Conservation (phyloP, 2,113 vertebrate genomes). For the Motacilla tschutschensis region DNA sequence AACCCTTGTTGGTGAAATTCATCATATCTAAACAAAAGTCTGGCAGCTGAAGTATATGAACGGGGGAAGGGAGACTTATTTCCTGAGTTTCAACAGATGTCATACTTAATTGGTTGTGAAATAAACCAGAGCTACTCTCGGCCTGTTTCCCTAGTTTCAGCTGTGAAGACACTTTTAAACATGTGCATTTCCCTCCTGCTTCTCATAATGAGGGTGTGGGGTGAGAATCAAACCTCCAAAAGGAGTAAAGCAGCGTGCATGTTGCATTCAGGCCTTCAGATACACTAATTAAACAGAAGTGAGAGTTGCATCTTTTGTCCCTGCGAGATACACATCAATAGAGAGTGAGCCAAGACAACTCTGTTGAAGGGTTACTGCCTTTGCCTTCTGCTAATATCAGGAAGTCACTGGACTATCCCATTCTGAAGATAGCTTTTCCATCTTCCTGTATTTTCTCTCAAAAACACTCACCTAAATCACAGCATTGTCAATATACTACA, state of each 20-base stretch:
- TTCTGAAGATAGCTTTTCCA: neutral
- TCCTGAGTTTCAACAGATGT: constrained; percentile 74
- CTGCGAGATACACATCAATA: neutral
- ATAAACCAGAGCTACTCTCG: constrained; percentile 70
- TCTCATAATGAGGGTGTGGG: constrained; percentile 56
- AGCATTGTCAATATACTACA: neutral
- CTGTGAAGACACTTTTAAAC: constrained; percentile 69
- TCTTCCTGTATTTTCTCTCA: neutral
- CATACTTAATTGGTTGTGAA: constrained; percentile 73
- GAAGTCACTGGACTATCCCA: neutral
- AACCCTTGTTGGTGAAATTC: constrained; percentile 13
- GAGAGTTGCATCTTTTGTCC: constrained; percentile 35
- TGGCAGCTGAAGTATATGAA: constrained; percentile 60
- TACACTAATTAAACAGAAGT: constrained; percentile 38
- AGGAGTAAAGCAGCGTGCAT: constrained; percentile 38
- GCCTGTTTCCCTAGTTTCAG: constrained; percentile 67
- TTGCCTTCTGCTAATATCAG: neutral
- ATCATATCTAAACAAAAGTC: constrained; percentile 54
- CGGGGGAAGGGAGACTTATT: constrained; percentile 66
- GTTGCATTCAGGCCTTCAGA: constrained; percentile 18
- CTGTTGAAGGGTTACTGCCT: neutral
- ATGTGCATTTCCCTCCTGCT: constrained; percentile 67
- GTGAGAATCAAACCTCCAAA: constrained; percentile 59
- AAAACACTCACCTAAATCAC: neutral
- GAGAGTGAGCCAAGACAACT: neutral